Percentiles rank a stretch among this genome's conserved stretches.
Evolutionary conservation across 1,140 invertebrate species (phyloP).

Genomic region (Nasonia longicornis): DNA sequence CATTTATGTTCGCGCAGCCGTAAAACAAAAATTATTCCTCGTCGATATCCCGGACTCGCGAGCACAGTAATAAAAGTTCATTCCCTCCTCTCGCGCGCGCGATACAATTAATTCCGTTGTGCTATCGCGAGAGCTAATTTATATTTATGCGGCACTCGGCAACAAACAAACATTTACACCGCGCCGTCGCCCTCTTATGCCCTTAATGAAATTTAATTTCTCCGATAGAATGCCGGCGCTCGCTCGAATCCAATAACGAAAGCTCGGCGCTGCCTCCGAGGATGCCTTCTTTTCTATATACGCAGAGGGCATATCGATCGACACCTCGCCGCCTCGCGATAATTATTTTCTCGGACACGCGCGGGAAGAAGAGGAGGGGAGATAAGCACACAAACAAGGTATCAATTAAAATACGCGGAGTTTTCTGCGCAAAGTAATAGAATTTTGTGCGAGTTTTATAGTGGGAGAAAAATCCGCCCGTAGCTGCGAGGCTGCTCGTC

Average conservation of each 20-base stretch:
- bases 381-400: slow-evolving; percentile 34
- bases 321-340: slow-evolving; percentile 16
- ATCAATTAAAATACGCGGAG: slow-evolving; percentile 11
- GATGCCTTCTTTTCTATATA: slow-evolving; percentile 22
- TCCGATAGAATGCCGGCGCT: slow-evolving; percentile 50
- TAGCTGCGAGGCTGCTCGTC: too few relatives aligned
- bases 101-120: slow-evolving; percentile 54
- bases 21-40: background rate
- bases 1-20: background rate
- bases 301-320: slow-evolving; percentile 24
- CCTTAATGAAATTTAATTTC: slow-evolving; percentile 64
- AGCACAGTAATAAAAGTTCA: slow-evolving; percentile 37
- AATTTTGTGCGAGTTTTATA: background rate
- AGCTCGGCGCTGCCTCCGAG: slow-evolving; percentile 19
- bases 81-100: slow-evolving; percentile 4
- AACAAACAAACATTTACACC: slow-evolving; percentile 57
- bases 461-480: too few relatives aligned
- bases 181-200: slow-evolving; percentile 48
- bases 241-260: slow-evolving; percentile 43
- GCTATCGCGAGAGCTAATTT: slow-evolving; percentile 56
- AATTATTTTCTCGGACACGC: slow-evolving; percentile 41
- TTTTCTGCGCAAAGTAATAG: too few relatives aligned
- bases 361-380: background rate
- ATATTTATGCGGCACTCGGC: slow-evolving; percentile 57
- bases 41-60: slow-evolving; percentile 27